Evolutionary conservation across 2,113 vertebrate genomes (phyloP), one percentile per base, ranked within the genome.

Genomic region (Oreochromis aureus): DNA sequence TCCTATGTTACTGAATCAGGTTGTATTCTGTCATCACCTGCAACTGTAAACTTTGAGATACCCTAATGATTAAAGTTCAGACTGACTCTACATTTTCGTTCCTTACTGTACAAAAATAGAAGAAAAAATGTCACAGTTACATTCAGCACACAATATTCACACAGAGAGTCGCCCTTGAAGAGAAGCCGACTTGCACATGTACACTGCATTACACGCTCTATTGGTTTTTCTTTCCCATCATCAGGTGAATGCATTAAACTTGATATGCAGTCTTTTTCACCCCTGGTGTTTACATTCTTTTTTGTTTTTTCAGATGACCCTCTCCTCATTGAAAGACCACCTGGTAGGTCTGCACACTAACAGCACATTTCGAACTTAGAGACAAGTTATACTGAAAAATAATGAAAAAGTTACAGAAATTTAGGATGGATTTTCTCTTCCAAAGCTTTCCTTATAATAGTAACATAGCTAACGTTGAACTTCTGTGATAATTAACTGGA

Each of bases 1-100:
- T 97, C 96, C 16, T 99, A 98, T 91, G 95, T 98, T 79, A 99
- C 99, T 36, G 99, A 99, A 95, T 99, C 99, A 97, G 99, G 99
- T 99, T 59, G 96, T 89, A 87, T 66, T 22, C 76, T 63, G 39
- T 83, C 80, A 36, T 8, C 46, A 2, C 84, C 55, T 79, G 27
- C 80, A 55, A 46, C 84, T 53, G 51, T 58, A 53, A 54, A 83
- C 71, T 46, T 32, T 24, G 41, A 66, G 80, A 59, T 5, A 39
- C 13, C 36, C 66, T 71, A 27, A 19, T 84, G 48, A 85, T 19
- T 10, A 7, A 10, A 81, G 34, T 61, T 89, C n/a, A 87, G 36
- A 36, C 10, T 10, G 41, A 46, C 10, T 82, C 8, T n/a, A 36
- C 36, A 22, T 61, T 51, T 82, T 53, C 16, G 16, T 56, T 80